These are phyloP conservation scores for Phalacrocorax carbo DNA, from an alignment of 2,113 vertebrate genomes.

Conservation along the genomic window DNA sequence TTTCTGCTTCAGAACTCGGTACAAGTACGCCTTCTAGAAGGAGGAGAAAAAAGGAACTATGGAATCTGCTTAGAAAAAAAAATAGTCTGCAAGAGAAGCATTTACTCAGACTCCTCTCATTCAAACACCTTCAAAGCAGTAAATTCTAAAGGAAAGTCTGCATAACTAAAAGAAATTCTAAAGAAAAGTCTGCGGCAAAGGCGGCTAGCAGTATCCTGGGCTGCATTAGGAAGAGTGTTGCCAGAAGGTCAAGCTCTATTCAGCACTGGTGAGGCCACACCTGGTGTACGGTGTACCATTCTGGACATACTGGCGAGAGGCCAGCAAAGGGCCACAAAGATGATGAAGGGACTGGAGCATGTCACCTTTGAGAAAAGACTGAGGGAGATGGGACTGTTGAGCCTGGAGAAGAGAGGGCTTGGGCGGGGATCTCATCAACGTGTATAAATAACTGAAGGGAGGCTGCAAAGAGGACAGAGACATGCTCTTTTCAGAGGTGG, in stretches of 20 bases:
- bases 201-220: neutral
- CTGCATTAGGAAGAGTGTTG: neutral
- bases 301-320: neutral
- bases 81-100: neutral
- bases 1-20: neutral
- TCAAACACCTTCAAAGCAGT: neutral
- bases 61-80: neutral
- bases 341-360: neutral
- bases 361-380: neutral
- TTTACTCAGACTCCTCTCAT: neutral
- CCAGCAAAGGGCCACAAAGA: neutral
- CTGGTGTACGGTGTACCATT: neutral
- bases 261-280: neutral
- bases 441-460: neutral
- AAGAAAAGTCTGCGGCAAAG: neutral
- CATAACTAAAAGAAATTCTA: neutral
- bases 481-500: neutral
- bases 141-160: neutral
- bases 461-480: neutral
- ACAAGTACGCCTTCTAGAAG: neutral
- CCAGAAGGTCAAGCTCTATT: neutral
- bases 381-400: neutral
- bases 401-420: neutral
- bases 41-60: neutral
- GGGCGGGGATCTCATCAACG: neutral